phyloP scores from a whole-genome alignment of 1,140 invertebrate genomes.

The Drosophila busckii region DNA sequence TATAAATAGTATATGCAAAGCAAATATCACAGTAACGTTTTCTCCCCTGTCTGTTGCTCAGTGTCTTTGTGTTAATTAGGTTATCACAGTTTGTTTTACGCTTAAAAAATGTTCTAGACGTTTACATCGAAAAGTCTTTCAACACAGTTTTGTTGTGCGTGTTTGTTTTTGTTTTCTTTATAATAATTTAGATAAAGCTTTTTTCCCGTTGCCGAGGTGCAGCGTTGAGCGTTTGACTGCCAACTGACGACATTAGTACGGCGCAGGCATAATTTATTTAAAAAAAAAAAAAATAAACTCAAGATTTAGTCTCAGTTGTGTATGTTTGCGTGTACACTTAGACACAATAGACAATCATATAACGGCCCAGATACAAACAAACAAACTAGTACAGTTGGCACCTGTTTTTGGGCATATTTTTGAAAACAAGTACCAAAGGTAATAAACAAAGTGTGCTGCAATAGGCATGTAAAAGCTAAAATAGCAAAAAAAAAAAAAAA shows the following conservation, averaged over 20 bases:
- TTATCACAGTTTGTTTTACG: conserved; percentile 64
- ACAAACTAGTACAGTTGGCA: conserved; percentile 44
- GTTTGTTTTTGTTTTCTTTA: conserved; percentile 28
- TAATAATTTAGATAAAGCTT: conserved; percentile 24
- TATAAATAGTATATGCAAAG: conserved; percentile 12
- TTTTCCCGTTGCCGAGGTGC: conserved; percentile 31
- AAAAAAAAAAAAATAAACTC: too few relatives aligned
- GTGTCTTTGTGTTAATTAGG: conserved; percentile 37
- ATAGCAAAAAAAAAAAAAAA: background rate
- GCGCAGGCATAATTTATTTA: conserved; percentile 59
- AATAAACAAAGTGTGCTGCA: conserved; percentile 4
- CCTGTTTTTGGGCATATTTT: conserved; percentile 13
- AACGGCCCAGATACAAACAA: conserved; percentile 10
- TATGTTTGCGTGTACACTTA: conserved; percentile 6
- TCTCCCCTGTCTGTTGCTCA: conserved; percentile 14
- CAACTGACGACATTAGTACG: conserved; percentile 53
- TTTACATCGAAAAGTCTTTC: conserved; percentile 56
- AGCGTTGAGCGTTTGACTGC: conserved; percentile 57
- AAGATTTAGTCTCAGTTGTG: conserved; percentile 46
- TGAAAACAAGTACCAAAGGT: conserved; percentile 30
- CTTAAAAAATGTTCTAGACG: conserved; percentile 34
- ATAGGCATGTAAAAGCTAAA: conserved; percentile 22
- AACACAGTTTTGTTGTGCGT: conserved; percentile 18
- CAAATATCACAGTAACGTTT: conserved; percentile 56
- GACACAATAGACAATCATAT: conserved; percentile 31